A percentile compares a stretch with the other conserved stretches of the same genome.
phyloP scores from a whole-genome alignment of 2,113 vertebrate genomes.

The Sclerurus mexicanus region DNA sequence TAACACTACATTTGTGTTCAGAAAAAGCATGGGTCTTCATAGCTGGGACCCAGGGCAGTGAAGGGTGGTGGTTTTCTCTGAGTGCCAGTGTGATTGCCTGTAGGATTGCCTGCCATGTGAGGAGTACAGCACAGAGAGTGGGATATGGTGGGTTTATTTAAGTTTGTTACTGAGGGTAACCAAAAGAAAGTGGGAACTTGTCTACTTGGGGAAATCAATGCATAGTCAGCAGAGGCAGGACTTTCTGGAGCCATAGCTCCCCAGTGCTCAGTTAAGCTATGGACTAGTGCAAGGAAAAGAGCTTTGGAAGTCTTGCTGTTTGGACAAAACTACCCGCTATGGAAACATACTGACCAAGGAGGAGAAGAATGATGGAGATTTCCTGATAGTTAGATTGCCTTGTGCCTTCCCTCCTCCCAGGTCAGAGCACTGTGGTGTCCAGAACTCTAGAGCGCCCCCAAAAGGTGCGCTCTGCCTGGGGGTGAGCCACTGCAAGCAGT shows the following conservation, averaged over 20 bases:
- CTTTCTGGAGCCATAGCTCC: not conserved
- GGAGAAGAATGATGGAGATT: not conserved
- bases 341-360: not conserved
- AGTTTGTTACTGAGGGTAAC: not conserved
- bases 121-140: not conserved
- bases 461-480: rapidly evolving
- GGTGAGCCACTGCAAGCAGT: not conserved
- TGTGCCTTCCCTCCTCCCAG: not conserved
- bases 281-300: not conserved
- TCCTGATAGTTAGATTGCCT: not conserved
- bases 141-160: not conserved
- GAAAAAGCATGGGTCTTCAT: not conserved
- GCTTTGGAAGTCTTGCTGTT: not conserved
- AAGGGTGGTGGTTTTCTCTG: not conserved
- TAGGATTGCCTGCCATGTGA: not conserved
- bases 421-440: not conserved
- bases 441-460: not conserved
- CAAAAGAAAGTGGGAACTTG: not conserved
- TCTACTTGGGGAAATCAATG: not conserved
- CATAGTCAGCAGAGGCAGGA: not conserved
- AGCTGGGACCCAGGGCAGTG: not conserved
- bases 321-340: not conserved
- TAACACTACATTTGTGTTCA: not conserved
- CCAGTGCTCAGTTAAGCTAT: not conserved
- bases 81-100: not conserved